Evolutionary conservation across 2,888 invertebrate genomes (phyloP).

Genomic region (Automeris io): DNA sequence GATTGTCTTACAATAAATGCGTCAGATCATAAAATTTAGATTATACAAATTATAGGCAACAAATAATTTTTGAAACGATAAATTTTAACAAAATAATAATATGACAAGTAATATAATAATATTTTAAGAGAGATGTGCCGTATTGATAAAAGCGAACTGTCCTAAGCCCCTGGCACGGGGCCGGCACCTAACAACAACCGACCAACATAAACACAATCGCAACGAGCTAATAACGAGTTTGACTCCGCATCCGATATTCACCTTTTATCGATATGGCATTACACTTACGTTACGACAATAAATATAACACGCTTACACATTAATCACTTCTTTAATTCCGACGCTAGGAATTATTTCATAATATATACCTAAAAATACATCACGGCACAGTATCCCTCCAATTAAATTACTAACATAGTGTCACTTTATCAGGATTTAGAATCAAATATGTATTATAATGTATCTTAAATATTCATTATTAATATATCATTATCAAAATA

Average conservation of each 20-base stretch:
- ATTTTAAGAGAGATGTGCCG: conserved; percentile 72
- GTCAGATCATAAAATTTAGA: conserved; percentile 77
- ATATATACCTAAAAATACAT: conserved; percentile 78
- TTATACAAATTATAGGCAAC: conserved; percentile 73
- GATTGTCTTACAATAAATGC: conserved; percentile 78
- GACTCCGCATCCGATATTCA: conserved; percentile 73
- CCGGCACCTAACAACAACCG: conserved; percentile 32
- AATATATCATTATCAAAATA: conserved; percentile 78
- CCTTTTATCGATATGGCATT: conserved; percentile 78
- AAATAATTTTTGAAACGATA: conserved; percentile 73
- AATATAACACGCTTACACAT: conserved; percentile 78
- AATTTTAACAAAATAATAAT: conserved; percentile 69
- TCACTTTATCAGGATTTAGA: conserved; percentile 78
- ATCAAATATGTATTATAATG: conserved; percentile 78
- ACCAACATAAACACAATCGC: conserved; percentile 57
- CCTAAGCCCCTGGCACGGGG: conserved; percentile 42
- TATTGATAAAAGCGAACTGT: conserved; percentile 75
- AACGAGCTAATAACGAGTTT: conserved; percentile 68
- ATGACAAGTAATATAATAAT: conserved; percentile 72
- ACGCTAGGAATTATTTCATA: conserved; percentile 77
- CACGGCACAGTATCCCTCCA: conserved; percentile 78
- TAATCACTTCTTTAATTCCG: conserved; percentile 78
- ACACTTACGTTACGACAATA: conserved; percentile 76
- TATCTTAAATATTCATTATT: conserved; percentile 78
- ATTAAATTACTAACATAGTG: conserved; percentile 77